Evolutionary conservation across 2,888 invertebrate genomes (phyloP), one percentile per base, ranked within the genome.

Genomic region (Stenchaetothrips biformis): DNA sequence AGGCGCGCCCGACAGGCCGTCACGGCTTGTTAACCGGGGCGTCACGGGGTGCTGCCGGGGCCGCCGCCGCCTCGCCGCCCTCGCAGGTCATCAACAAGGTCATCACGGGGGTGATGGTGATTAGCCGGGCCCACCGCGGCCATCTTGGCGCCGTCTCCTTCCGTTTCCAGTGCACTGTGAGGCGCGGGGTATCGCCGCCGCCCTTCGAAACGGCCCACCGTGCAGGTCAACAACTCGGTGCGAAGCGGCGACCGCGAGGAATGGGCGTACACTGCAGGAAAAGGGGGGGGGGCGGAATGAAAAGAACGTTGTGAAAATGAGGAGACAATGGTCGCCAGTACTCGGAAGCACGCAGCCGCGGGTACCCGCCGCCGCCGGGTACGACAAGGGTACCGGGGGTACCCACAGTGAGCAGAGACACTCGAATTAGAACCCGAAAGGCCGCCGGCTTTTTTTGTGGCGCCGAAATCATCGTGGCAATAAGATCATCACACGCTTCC

Each of bases 301-400:
- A 25, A 74, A 25, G 25, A 74, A 74, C 67, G 67, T 74, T 74
- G 67, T 74, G 67, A 74, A 74, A 74, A 74, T 74, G 67, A 25
- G 67, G 67, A 74, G 67, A 25, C 67, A 74, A 74, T 74, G 67
- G 67, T 74, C 25, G 11, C 37, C 67, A 74, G 59, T 59, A 9
- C 59, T 59, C 59, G 59, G 59, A 21, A 74, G 67, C 67, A 21
- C 25, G 16, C 18, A 21, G 67, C 49, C 11, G 49, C 49, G 11
- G 49, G 49, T 49, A 49, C 13, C 2, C 3, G 13, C 53, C 8
- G 53, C 6, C 53, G n/a, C n/a, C n/a, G n/a, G n/a, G n/a, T n/a
- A n/a, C n/a, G n/a, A n/a, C n/a, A n/a, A n/a, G n/a, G 53, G 53
- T 53, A 53, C 53, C 53, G 11, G 53, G 53, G 1, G 53, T 53